phyloP scores from a whole-genome alignment of 1,140 invertebrate genomes.

The fruit fly (Drosophila melanogaster) region DNA sequence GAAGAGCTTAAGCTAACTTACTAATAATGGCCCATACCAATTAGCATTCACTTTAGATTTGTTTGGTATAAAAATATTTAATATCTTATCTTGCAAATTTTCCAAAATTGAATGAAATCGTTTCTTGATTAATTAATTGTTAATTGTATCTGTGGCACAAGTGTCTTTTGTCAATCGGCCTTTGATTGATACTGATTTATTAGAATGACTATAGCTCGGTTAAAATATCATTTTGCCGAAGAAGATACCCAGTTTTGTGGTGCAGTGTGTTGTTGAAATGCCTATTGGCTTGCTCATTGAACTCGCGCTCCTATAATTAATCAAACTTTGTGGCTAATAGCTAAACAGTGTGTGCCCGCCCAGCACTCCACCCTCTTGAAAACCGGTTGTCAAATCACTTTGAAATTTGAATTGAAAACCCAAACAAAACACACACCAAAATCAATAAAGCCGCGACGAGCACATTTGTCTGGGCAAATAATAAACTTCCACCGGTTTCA shows the following conservation, averaged over 20 bases:
- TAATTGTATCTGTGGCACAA: slow-evolving; percentile 6
- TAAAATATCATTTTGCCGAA: background rate
- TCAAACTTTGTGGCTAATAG: slow-evolving; percentile 71
- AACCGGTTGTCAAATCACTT: slow-evolving; percentile 60
- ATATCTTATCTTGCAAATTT: slow-evolving; percentile 18
- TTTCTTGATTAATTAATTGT: slow-evolving; percentile 15
- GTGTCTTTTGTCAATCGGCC: background rate
- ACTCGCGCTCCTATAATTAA: slow-evolving; percentile 65
- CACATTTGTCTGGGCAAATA: slow-evolving; percentile 15
- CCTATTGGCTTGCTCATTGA: slow-evolving; percentile 55
- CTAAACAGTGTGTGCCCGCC: slow-evolving; percentile 63
- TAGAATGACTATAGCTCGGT: background rate
- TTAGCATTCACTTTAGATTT: slow-evolving; percentile 2
- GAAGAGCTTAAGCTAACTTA: slow-evolving; percentile 2
- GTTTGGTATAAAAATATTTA: slow-evolving; percentile 6
- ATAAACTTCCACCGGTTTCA: slow-evolving; percentile 10
- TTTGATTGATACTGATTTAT: slow-evolving; percentile 19
- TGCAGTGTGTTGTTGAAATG: slow-evolving; percentile 41
- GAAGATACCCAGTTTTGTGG: slow-evolving; percentile 6
- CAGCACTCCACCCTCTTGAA: slow-evolving; percentile 6
- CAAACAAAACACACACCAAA: slow-evolving; percentile 28
- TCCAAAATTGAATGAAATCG: background rate
- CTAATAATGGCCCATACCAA: slow-evolving; percentile 2
- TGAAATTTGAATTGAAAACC: slow-evolving; percentile 46
- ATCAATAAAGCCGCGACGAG: slow-evolving; percentile 8